Base-by-base conservation (phyloP, 1,140 invertebrate species). In the Diprion similis region DNA sequence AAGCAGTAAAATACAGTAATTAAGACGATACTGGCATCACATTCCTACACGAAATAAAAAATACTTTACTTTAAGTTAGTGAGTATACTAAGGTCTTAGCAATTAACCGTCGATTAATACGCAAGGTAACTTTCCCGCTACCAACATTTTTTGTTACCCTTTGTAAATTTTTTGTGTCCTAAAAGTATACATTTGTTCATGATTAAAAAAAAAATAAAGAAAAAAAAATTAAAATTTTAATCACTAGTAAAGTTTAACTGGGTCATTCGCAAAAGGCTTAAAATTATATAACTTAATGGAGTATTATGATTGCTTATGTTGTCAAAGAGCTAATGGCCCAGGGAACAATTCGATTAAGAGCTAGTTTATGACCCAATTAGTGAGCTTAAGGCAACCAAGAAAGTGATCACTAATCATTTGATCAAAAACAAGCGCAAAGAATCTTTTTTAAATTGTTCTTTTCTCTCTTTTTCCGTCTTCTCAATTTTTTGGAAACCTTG, bases 311-410 rank as follows among this genome's bases (percentile, higher is more conserved):
- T 73, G 71, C 66, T 76, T 76, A 75, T 46, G 72, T 76, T 51
- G 78, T 74, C 73, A 68, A 75, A 37, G 70, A 78, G 75, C 76
- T 78, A 76, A 78, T 68, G 79, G 78, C 80, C 80, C 79, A 79
- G 80, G 79, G 78, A 79, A 80, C 77, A 82, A 82, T 80, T 78
- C 78, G 73, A 59, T 67, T 72, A 64, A 47, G 19, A 70, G 46
- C 48, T 46, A 69, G 48, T 68, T 51, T 18, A 68, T 68, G 66
- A 68, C 66, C 37, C 37, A 67, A 66, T 72, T 66, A 72, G 13
- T 46, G 71, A 72, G 45, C 59, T 48, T 71, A 18, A 66, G 18
- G 51, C 17, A 59, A 59, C 51, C 51, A 59, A 59, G 51, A 59
- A 59, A 59, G 11, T 59, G 51, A 59, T 59, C 51, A 59, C 51